Percentiles rank a stretch among this genome's conserved stretches.
Evolutionary conservation across 2,888 invertebrate species (phyloP).

Genomic region (Prosopocoilus inquinatus): DNA sequence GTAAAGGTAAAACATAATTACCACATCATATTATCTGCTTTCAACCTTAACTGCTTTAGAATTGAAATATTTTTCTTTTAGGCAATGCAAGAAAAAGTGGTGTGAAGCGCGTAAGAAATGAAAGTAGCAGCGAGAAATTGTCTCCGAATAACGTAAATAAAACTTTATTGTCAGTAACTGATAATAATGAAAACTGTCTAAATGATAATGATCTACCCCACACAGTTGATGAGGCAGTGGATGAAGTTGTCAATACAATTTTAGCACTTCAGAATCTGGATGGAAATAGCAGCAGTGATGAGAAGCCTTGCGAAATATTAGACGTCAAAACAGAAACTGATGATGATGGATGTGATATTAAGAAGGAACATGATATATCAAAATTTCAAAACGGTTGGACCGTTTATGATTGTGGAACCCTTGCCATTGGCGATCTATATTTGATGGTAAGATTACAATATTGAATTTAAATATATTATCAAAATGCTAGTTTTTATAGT

Average conservation of each 20-base stretch:
- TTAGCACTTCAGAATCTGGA: conserved; percentile 41
- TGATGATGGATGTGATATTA: conserved; percentile 27
- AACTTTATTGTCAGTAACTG: conserved; percentile 13
- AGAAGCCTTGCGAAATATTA: conserved; percentile 50
- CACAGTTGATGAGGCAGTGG: conserved; percentile 33
- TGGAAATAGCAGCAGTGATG: conserved; percentile 54
- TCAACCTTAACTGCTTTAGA: not conserved
- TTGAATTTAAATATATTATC: not conserved
- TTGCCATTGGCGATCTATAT: conserved; percentile 88
- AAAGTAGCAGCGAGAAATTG: conserved; percentile 38
- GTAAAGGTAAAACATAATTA: conserved; percentile 12
- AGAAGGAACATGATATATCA: conserved; percentile 35
- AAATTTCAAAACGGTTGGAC: conserved; percentile 76
- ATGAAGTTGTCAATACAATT: conserved; percentile 44
- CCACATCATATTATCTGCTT: not conserved
- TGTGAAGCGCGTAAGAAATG: conserved; percentile 47
- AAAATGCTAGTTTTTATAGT: conserved; percentile 50
- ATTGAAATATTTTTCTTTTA: not conserved
- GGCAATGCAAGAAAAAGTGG: conserved; percentile 39
- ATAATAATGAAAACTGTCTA: conserved; percentile 32
- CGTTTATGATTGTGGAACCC: conserved; percentile 67
- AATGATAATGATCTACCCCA: conserved; percentile 27
- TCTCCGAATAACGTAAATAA: conserved; percentile 13
- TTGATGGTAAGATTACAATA: conserved; percentile 64
- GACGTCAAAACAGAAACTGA: conserved; percentile 46